phyloP scores from a whole-genome alignment of 2,888 invertebrate species.

The Netelia fuscicornis region DNA sequence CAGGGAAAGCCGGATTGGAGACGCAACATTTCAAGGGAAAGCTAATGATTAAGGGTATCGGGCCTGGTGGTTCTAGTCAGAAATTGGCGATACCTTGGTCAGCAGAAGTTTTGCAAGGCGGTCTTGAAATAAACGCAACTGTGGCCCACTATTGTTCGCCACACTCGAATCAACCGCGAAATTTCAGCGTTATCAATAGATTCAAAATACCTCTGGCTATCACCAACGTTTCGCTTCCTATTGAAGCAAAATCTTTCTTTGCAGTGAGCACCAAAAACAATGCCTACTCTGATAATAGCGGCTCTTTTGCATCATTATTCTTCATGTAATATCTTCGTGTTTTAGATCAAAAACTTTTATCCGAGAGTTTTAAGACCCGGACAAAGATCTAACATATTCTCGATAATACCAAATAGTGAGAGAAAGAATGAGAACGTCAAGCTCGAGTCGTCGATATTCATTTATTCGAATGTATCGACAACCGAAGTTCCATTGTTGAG shows the following conservation, averaged over 20 bases:
- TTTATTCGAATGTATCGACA: slow-evolving; percentile 91
- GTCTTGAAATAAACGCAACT: slow-evolving; percentile 86
- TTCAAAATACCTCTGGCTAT: slow-evolving; percentile 91
- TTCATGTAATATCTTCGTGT: slow-evolving; percentile 66
- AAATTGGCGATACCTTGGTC: slow-evolving; percentile 88
- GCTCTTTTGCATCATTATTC: neutral
- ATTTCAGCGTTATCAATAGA: slow-evolving; percentile 89
- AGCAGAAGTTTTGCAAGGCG: slow-evolving; percentile 87
- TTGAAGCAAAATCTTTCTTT: slow-evolving; percentile 88
- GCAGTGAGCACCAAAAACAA: slow-evolving; percentile 84
- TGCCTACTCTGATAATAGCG: neutral
- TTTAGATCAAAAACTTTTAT: slow-evolving; percentile 87
- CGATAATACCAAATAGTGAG: slow-evolving; percentile 86
- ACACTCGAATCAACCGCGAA: slow-evolving; percentile 84
- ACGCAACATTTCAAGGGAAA: slow-evolving; percentile 87
- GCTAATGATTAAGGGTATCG: slow-evolving; percentile 85
- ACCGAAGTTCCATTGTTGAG: slow-evolving; percentile 90
- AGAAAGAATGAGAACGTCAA: slow-evolving; percentile 86
- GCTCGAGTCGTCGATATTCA: slow-evolving; percentile 87
- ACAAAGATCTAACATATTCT: slow-evolving; percentile 87
- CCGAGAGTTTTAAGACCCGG: slow-evolving; percentile 87
- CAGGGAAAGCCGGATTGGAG: slow-evolving; percentile 87
- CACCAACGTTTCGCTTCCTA: slow-evolving; percentile 89
- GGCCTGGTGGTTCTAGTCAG: slow-evolving; percentile 82
- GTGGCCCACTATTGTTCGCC: slow-evolving; percentile 85